Conservation (phyloP, 2,113 vertebrate species). For the Zonotrichia leucophrys region DNA sequence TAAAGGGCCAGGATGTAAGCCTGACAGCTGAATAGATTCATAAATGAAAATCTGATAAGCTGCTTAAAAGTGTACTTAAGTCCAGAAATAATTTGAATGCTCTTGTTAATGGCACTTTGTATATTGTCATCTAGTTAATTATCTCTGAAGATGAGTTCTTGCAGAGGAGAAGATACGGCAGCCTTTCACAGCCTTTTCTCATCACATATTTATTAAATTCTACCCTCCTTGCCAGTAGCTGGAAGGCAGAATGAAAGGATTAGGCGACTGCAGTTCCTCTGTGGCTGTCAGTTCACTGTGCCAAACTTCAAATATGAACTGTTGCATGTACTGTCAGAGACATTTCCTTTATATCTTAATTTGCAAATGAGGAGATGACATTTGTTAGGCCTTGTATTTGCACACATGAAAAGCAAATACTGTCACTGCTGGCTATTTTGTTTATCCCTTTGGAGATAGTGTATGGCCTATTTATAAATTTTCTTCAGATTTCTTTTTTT, state of each 20-base stretch:
- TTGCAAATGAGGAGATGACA: constrained; percentile 87
- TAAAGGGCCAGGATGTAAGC: constrained; percentile 79
- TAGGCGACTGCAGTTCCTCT: constrained; percentile 78
- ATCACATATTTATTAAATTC: constrained; percentile 89
- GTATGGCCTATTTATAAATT: constrained; percentile 73
- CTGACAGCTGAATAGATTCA: constrained; percentile 80
- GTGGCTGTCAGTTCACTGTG: constrained; percentile 81
- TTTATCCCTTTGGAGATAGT: constrained; percentile 76
- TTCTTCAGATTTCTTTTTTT: constrained; percentile 56
- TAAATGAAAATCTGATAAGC: constrained; percentile 85
- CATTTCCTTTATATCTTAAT: constrained; percentile 88
- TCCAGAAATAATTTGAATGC: constrained; percentile 81
- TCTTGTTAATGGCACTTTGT: constrained; percentile 79
- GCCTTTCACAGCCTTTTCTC: constrained; percentile 70
- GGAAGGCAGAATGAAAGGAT: constrained; percentile 89
- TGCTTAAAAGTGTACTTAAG: constrained; percentile 82
- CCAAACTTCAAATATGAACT: constrained; percentile 87
- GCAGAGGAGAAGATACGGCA: constrained; percentile 62
- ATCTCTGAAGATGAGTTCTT: constrained; percentile 79
- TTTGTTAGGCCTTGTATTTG: constrained; percentile 79
- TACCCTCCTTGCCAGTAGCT: constrained; percentile 74
- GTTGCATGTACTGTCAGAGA: constrained; percentile 86
- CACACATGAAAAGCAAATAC: constrained; percentile 77
- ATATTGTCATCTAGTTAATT: constrained; percentile 82
- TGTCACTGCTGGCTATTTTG: constrained; percentile 78